A percentile compares a stretch with the other conserved stretches of the same genome.
phyloP scores from a whole-genome alignment of 2,797 vertebrate genomes.

The Carcharodon carcharias region DNA sequence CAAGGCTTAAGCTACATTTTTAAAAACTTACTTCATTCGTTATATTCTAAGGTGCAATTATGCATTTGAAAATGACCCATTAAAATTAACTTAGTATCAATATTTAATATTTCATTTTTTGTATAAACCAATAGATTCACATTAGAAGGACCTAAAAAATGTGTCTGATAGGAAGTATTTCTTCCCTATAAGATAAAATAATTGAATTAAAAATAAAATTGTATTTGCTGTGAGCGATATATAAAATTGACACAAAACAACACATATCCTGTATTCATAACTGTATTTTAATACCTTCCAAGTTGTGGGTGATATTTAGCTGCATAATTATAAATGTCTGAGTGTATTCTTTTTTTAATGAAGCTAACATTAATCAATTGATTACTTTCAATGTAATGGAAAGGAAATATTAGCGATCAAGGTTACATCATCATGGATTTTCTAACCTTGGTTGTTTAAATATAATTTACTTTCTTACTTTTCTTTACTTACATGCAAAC shows the following conservation, averaged over 20 bases:
- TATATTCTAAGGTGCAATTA: not conserved
- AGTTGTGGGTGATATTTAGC: not conserved
- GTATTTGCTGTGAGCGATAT: not conserved
- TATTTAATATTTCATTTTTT: slow-evolving; percentile 4
- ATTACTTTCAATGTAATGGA: not conserved
- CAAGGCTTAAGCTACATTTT: not conserved
- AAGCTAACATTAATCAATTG: not conserved
- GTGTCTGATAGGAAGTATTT: not conserved
- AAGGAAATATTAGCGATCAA: not conserved
- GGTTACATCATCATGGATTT: not conserved
- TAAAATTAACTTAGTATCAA: slow-evolving; percentile 16
- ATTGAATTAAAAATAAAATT: slow-evolving; percentile 21
- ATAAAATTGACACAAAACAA: slow-evolving; percentile 11
- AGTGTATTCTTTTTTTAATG: not conserved
- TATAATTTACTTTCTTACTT: not conserved
- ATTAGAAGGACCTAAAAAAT: not conserved
- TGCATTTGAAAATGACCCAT: slow-evolving; percentile 23
- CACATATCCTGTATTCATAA: not conserved
- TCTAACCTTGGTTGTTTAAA: not conserved
- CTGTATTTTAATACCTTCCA: not conserved
- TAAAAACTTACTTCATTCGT: not conserved
- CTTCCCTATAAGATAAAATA: not conserved
- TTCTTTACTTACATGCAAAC: not conserved
- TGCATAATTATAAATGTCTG: not conserved
- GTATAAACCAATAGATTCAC: not conserved